Base-by-base conservation (phyloP, 2,797 vertebrate species). In the Siniperca scherzeri region DNA sequence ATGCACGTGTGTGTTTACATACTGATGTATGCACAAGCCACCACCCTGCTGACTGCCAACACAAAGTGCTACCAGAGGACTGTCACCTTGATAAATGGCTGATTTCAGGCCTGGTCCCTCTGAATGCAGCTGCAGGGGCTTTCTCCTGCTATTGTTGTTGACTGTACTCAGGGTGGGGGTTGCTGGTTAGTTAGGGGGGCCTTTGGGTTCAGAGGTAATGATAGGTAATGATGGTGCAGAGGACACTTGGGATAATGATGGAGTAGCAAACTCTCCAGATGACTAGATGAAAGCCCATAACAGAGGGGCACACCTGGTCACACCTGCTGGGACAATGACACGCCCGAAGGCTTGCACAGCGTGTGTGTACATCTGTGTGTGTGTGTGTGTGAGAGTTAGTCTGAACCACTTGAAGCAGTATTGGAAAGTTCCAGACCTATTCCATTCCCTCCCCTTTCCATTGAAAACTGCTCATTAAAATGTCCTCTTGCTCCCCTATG, bases 261-360 rank as follows among this genome's bases (percentile, higher is more conserved):
- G 93, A 91, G 92, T 88, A 91, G 83, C 78, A 82, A 90, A 89
- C 85, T 86, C 91, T 92, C 90, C 93, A 92, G 93, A 94, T 93
- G 91, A 93, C 81, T 60, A 95, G 91, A 94, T 95, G 92, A 95
- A 94, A 95, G 93, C 86, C 80, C 78, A 75, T 84, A 90, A 82
- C 79, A 81, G 87, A 84, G 83, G 86, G 90, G 90, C 92, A 95
- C 94, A 96, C 95, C 95, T 96, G 95, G 94, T 92, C 92, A 93
- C 94, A 94, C 90, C 93, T 95, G 93, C 87, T 93, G 90, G 89
- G 92, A 92, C 94, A 96, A 95, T 95, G 92, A 95, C 90, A 94
- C 93, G 93, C 88, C 90, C 93, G 33, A 77, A 91, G 91, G 89
- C 83, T 89, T 22, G 30, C 85, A 80, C 89, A 89, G 89, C 78